Conservation (phyloP, 2,888 invertebrate species). For the Noctua fimbriata region DNA sequence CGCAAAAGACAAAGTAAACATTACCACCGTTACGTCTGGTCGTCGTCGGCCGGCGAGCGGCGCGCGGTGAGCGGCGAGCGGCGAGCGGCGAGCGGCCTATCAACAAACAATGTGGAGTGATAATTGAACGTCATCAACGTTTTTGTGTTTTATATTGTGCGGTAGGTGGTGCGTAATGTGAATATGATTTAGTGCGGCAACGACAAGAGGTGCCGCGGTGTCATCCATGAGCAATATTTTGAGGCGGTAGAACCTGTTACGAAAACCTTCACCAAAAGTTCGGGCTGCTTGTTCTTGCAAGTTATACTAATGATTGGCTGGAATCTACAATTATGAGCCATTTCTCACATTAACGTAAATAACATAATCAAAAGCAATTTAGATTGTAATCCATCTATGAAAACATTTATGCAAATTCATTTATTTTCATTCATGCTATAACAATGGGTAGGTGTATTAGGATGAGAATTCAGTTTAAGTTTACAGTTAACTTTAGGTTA, state of each 20-base stretch:
- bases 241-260: conserved; percentile 12
- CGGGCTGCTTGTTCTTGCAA: conserved; percentile 35
- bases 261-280: conserved; percentile 4
- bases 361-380: conserved; percentile 54
- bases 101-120: conserved; percentile 75
- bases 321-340: conserved; percentile 40
- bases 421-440: conserved; percentile 66
- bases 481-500: conserved; percentile 64
- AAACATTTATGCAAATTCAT: conserved; percentile 59
- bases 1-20: conserved; percentile 89
- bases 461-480: conserved; percentile 54
- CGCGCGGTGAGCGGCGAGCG: conserved; percentile 49
- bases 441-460: conserved; percentile 57
- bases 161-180: conserved; percentile 70
- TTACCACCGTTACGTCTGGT: conserved; percentile 74
- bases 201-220: conserved; percentile 11
- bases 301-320: conserved; percentile 23
- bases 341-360: conserved; percentile 50
- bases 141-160: conserved; percentile 71
- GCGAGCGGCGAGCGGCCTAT: conserved; percentile 60
- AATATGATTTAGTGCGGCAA: conserved; percentile 66
- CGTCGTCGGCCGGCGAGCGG: conserved; percentile 27
- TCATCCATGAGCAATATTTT: conserved; percentile 26
- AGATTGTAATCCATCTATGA: conserved; percentile 47
- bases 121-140: conserved; percentile 77